Conservation (phyloP, 2,113 vertebrate species). For the Epinephelus moara region DNA sequence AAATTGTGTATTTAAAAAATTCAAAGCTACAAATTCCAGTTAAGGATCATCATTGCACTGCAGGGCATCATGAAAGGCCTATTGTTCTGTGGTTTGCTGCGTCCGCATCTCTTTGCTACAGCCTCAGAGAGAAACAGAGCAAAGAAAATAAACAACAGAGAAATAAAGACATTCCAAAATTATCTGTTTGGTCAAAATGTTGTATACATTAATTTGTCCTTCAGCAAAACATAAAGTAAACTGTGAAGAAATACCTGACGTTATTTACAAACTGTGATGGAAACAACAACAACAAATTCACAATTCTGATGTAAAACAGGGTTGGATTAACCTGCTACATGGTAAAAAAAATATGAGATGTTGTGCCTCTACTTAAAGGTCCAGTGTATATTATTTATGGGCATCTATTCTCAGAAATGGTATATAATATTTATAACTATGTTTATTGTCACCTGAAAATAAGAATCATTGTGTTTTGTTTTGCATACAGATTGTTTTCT, state of each 20-base stretch:
- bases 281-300: not conserved
- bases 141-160: conserved; percentile 31
- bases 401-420: no score
- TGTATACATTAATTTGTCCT: not conserved
- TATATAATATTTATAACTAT: no score
- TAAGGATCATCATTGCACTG: conserved; percentile 80
- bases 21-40: not conserved
- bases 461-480: no score
- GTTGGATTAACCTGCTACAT: not conserved
- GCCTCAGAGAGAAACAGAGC: conserved; percentile 59
- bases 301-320: no score
- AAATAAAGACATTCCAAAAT: conserved; percentile 25
- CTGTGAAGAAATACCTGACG: not conserved
- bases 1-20: not conserved
- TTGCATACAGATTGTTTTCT: no score
- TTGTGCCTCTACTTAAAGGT: not conserved
- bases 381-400: no score
- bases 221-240: not conserved
- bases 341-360: not conserved
- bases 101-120: conserved; percentile 79
- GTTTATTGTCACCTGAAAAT: no score
- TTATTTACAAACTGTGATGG: not conserved
- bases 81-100: conserved; percentile 81
- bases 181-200: not conserved
- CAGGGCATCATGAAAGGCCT: conserved; percentile 85